Percentiles rank a stretch among this genome's conserved stretches.
Conservation (phyloP, 2,888 invertebrate genomes). For the Cyclophora albipunctata region DNA sequence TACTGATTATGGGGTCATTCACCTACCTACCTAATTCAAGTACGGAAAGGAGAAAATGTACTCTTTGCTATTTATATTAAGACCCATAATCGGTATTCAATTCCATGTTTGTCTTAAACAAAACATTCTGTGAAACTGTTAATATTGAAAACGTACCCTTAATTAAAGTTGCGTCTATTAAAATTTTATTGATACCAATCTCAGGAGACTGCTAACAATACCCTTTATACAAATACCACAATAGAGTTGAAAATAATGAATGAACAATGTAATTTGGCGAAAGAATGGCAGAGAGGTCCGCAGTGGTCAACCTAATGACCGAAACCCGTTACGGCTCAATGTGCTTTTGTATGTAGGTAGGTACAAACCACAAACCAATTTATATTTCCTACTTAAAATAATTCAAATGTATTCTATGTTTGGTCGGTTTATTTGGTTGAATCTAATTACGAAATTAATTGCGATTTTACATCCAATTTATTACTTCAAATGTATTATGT, state of each 20-base stretch:
- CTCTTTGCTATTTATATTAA: too few relatives aligned
- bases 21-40: too few relatives aligned
- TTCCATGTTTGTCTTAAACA: too few relatives aligned
- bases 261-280: conserved; percentile 40
- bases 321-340: conserved; percentile 28
- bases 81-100: too few relatives aligned
- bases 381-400: conserved; percentile 26
- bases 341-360: conserved; percentile 13
- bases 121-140: too few relatives aligned
- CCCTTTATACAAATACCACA: conserved; percentile 7
- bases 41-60: too few relatives aligned
- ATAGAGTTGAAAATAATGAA: conserved; percentile 31
- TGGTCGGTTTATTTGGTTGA: conserved; percentile 1
- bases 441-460: not conserved
- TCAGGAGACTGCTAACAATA: too few relatives aligned
- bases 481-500: too few relatives aligned
- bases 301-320: conserved; percentile 37
- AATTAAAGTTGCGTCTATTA: too few relatives aligned
- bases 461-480: not conserved
- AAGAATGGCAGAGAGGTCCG: conserved; percentile 25
- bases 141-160: too few relatives aligned
- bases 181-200: too few relatives aligned
- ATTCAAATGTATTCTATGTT: conserved; percentile 23
- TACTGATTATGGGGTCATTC: too few relatives aligned
- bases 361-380: conserved; percentile 33